Evolutionary conservation across 2,113 vertebrate species (phyloP), one percentile per base, ranked within the genome.

Genomic region (Arvicanthis niloticus): DNA sequence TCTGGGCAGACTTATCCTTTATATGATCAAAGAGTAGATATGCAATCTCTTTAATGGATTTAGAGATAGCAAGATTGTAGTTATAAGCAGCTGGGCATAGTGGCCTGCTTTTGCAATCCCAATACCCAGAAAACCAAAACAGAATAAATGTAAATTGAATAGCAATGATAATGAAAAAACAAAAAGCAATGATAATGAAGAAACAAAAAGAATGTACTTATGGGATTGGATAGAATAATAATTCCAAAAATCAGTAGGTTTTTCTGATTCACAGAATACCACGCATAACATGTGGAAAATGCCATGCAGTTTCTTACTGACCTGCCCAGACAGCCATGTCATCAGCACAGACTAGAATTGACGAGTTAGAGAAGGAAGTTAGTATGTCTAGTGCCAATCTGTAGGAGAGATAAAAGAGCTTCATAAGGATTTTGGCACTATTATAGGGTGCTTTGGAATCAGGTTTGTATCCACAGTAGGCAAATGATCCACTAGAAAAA

Each of bases 241-340:
- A 96, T 99, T 60, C 9, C 4, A 60, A 42, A 80, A 99, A 98
- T 99, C 97, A 0, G 98, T 98, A 2, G 99, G 98, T 72, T 98
- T 12, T 99, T 99, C 98, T 99, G 99, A 95, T 99, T 99, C 60
- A 98, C 99, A 7, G 98, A 99, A 98, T 99, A 99, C 85, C 98
- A 98, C 97, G 98, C 96, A 0, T 98, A 99, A 15, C 98, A 98
- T 19, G 98, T 98, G 1, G 98, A 99, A 96, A 94, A 99, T n/a
- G 98, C 98, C 73, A 99, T 99, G 98, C 93, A 98, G 58, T 99
- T 98, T 81, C 97, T 99, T 37, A 99, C 99, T 98, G 16, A 99
- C 99, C 3, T 91, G 98, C 12, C 98, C 99, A 95, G 99, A 99
- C 70, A 99, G 99, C 91, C 87, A 97, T 0, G 99, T 99, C 92